Conservation (phyloP, 1,140 invertebrate species). For the Camponotus vicinus region DNA sequence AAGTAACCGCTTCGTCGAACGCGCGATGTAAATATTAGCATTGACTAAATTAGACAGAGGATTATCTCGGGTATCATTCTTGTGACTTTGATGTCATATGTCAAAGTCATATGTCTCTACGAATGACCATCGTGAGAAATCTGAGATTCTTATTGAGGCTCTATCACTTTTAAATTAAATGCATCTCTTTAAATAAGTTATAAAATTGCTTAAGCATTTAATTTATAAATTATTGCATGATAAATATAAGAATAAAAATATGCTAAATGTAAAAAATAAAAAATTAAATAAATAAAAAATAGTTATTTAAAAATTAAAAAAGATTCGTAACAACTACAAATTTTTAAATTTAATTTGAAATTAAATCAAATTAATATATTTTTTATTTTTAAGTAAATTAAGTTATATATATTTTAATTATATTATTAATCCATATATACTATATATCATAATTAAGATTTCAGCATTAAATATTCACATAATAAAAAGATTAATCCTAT, state of each 20-base stretch:
- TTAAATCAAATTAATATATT: not conserved
- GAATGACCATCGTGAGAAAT: not conserved
- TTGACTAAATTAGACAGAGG: slow-evolving; percentile 1
- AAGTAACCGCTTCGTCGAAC: slow-evolving; percentile 8
- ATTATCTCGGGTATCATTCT: slow-evolving; percentile 16
- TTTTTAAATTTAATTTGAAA: too few relatives aligned
- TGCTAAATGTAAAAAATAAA: not conserved
- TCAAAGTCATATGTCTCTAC: not conserved
- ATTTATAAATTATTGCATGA: not conserved
- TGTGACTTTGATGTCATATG: not conserved
- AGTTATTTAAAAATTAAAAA: not conserved
- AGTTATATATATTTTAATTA: not conserved
- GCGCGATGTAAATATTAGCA: slow-evolving; percentile 43
- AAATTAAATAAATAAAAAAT: not conserved
- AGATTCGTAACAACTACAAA: not conserved
- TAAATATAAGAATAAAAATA: not conserved
- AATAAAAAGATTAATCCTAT: too few relatives aligned
- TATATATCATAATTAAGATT: not conserved
- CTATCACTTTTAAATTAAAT: not conserved
- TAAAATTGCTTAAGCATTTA: not conserved
- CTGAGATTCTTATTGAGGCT: not conserved
- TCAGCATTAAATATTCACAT: not conserved
- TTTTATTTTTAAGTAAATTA: not conserved
- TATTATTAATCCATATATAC: not conserved
- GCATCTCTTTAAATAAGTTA: too few relatives aligned